A percentile compares a stretch with the other conserved stretches of the same genome.
Evolutionary conservation across 1,140 invertebrate species (phyloP).

Genomic region (Drosophila neocordata): DNA sequence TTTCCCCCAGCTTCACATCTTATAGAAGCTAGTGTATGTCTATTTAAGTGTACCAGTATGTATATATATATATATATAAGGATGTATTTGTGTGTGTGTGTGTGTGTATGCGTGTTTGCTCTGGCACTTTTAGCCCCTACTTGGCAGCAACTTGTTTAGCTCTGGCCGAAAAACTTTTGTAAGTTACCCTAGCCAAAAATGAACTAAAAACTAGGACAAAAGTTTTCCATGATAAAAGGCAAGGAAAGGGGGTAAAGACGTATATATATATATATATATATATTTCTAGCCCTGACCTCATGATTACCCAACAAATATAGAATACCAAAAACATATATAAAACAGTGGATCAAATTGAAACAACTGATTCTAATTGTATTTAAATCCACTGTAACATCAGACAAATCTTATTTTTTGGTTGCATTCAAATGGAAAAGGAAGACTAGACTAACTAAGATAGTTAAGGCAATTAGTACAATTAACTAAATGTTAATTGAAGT

Average conservation of each 20-base stretch:
- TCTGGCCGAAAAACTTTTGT: slow-evolving; percentile 51
- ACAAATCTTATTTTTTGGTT: no score
- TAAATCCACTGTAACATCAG: no score
- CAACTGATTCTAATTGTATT: no score
- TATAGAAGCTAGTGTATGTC: slow-evolving; percentile 4
- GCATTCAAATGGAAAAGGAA: no score
- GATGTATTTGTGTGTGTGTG: slow-evolving; percentile 18
- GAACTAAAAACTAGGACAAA: slow-evolving; percentile 58
- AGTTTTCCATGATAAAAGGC: slow-evolving; percentile 4
- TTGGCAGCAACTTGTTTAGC: slow-evolving; percentile 59
- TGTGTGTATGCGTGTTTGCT: slow-evolving; percentile 14
- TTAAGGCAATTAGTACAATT: no score
- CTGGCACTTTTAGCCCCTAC: slow-evolving; percentile 27
- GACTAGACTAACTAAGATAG: no score
- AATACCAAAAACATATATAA: no score
- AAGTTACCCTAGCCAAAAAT: slow-evolving; percentile 61
- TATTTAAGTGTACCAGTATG: slow-evolving; percentile 2
- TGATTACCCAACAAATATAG: slow-evolving; percentile 2
- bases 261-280: neutral
- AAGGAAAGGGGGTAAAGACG: slow-evolving; percentile 19
- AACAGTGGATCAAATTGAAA: no score
- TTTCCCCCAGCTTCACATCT: slow-evolving; percentile 29
- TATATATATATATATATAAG: neutral
- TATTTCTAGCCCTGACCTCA: slow-evolving; percentile 32
- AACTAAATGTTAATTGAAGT: no score